phyloP scores from a whole-genome alignment of 2,113 vertebrate genomes.

The Heterotilapia buettikoferi region DNA sequence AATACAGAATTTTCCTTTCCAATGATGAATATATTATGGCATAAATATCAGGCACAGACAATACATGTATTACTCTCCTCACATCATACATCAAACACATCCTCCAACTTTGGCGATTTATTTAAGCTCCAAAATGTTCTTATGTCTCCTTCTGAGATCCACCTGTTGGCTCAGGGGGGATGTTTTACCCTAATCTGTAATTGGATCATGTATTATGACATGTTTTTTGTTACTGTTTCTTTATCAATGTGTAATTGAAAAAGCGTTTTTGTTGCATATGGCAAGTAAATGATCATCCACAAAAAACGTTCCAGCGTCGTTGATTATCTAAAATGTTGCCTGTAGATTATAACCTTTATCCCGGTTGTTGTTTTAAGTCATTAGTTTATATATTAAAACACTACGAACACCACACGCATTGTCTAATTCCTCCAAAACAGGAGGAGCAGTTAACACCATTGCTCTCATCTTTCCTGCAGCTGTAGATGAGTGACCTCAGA shows the following conservation, averaged over 20 bases:
- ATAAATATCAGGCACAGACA: not conserved
- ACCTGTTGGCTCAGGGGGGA: not conserved
- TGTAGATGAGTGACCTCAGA: not conserved
- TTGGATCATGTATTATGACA: not conserved
- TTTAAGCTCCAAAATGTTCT: not conserved
- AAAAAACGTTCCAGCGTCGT: accelerated
- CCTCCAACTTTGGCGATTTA: not conserved
- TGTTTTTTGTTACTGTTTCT: not conserved
- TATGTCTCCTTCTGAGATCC: not conserved
- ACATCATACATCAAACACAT: not conserved
- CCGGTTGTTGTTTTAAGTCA: not conserved
- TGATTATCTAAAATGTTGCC: not conserved
- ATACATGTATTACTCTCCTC: not conserved
- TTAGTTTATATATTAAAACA: not conserved
- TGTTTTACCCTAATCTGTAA: not conserved
- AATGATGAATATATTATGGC: not conserved
- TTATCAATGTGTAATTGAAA: not conserved
- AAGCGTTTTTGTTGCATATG: not conserved
- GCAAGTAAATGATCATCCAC: not conserved
- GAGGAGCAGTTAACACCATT: not conserved
- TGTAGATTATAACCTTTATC: not conserved
- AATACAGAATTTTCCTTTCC: not conserved
- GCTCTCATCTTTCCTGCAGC: slow-evolving; percentile 1
- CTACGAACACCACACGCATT: not conserved
- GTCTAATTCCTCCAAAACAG: not conserved